phyloP scores from a whole-genome alignment of 2,113 vertebrate genomes.

The Hippopotamus amphibius region DNA sequence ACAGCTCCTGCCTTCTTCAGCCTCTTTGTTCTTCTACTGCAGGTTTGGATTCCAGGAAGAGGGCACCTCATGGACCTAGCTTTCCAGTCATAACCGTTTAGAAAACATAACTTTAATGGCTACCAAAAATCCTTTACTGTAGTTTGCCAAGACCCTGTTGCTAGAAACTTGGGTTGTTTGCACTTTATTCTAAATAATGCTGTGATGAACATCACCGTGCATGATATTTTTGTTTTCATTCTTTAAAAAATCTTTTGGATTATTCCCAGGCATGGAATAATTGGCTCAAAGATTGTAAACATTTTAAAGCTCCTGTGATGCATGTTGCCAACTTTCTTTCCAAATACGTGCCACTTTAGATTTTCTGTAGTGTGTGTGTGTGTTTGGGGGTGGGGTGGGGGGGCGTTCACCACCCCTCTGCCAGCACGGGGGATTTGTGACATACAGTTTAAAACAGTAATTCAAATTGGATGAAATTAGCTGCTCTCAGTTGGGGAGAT shows the following conservation, averaged over 20 bases:
- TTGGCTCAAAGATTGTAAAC: slow-evolving; percentile 56
- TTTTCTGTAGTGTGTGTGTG: neutral
- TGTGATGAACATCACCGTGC: neutral
- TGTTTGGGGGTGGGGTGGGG: neutral
- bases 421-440: slow-evolving; percentile 45
- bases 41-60: neutral
- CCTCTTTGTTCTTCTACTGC: neutral
- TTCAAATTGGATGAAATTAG: slow-evolving; percentile 59
- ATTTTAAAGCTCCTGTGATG: slow-evolving; percentile 21
- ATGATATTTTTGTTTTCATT: slow-evolving; percentile 35
- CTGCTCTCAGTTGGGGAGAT: slow-evolving; percentile 51
- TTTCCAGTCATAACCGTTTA: neutral
- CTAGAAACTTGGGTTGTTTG: neutral
- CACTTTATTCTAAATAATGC: neutral
- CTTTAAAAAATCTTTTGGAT: neutral
- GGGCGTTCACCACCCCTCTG: neutral
- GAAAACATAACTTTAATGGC: neutral
- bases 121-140: neutral
- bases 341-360: neutral
- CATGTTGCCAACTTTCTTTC: neutral
- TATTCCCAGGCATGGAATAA: slow-evolving; percentile 3
- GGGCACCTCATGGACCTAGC: neutral
- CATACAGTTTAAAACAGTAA: slow-evolving; percentile 58
- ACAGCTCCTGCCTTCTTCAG: neutral
- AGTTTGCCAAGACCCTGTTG: neutral